These are phyloP conservation scores for Anastatus disparis DNA, from an alignment of 1,140 invertebrate genomes.

Conservation along the genomic window DNA sequence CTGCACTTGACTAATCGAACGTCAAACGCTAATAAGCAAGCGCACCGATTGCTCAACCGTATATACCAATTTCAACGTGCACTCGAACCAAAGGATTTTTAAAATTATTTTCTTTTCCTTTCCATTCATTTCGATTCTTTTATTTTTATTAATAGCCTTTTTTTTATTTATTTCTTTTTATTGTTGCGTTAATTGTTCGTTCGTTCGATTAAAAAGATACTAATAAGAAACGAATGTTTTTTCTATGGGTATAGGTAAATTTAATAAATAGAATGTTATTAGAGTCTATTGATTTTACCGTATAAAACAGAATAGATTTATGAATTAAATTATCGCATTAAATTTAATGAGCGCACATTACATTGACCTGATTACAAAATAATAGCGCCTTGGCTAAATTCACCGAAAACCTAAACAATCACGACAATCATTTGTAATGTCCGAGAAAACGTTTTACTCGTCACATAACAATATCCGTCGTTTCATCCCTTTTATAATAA, in stretches of 20 bases:
- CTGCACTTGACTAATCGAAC: constrained; percentile 65
- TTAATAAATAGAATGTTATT: too few relatives aligned
- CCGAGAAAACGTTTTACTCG: not conserved
- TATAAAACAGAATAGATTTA: too few relatives aligned
- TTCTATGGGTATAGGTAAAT: too few relatives aligned
- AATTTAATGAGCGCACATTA: not conserved
- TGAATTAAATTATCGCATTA: too few relatives aligned
- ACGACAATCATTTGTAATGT: not conserved
- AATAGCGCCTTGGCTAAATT: not conserved
- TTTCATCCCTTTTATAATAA: too few relatives aligned
- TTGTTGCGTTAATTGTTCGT: too few relatives aligned
- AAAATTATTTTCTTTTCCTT: constrained; percentile 1
- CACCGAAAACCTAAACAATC: not conserved
- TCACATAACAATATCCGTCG: too few relatives aligned
- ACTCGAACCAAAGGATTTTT: constrained; percentile 1
- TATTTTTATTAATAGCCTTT: not conserved
- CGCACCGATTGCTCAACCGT: constrained; percentile 54
- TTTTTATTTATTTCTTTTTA: not conserved
- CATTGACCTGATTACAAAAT: too few relatives aligned
- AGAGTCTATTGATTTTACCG: too few relatives aligned
- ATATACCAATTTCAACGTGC: constrained; percentile 54
- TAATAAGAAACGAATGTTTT: too few relatives aligned
- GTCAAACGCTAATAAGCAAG: constrained; percentile 66
- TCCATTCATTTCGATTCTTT: not conserved
- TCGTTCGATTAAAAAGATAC: too few relatives aligned